These are phyloP conservation scores for Drosophila pseudoananassae DNA, from an alignment of 1,140 invertebrate genomes.

Conservation along the genomic window DNA sequence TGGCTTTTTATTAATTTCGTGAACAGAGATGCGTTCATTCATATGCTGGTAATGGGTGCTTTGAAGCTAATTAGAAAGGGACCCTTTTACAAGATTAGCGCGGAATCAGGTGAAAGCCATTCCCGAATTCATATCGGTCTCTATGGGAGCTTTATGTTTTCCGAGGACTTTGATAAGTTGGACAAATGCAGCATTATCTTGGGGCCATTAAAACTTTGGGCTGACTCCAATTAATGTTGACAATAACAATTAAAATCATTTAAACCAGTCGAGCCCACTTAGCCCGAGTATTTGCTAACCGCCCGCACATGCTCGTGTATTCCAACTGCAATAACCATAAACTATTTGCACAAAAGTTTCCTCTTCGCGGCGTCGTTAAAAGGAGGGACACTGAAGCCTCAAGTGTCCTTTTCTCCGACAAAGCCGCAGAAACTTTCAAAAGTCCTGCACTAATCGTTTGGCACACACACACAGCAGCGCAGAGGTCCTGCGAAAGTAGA, in stretches of 20 bases:
- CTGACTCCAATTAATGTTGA: slow-evolving; percentile 61
- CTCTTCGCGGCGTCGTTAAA: slow-evolving; percentile 64
- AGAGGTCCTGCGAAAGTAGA: slow-evolving; percentile 17
- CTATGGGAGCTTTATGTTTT: background rate
- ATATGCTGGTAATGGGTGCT: slow-evolving; percentile 12
- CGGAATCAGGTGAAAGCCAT: slow-evolving; percentile 13
- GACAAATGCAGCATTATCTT: slow-evolving; percentile 18
- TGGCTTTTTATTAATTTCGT: slow-evolving; percentile 73
- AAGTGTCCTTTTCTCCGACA: slow-evolving; percentile 33
- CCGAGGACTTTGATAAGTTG: slow-evolving; percentile 12
- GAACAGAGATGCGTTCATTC: slow-evolving; percentile 28
- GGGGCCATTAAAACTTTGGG: slow-evolving; percentile 27
- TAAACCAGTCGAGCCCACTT: slow-evolving; percentile 51
- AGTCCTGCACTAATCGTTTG: slow-evolving; percentile 73
- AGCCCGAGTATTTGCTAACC: background rate
- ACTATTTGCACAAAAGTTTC: slow-evolving; percentile 77
- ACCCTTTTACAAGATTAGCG: slow-evolving; percentile 12
- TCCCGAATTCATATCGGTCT: slow-evolving; percentile 5
- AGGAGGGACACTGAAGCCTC: slow-evolving; percentile 34
- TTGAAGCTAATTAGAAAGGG: slow-evolving; percentile 57
- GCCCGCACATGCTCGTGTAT: slow-evolving; percentile 11
- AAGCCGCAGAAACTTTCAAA: slow-evolving; percentile 75
- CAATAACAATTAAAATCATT: slow-evolving; percentile 78
- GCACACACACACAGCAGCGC: slow-evolving; percentile 27
- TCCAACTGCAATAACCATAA: slow-evolving; percentile 71